Evolutionary conservation across 2,113 vertebrate genomes (phyloP).

Genomic region (Chionomys nivalis): DNA sequence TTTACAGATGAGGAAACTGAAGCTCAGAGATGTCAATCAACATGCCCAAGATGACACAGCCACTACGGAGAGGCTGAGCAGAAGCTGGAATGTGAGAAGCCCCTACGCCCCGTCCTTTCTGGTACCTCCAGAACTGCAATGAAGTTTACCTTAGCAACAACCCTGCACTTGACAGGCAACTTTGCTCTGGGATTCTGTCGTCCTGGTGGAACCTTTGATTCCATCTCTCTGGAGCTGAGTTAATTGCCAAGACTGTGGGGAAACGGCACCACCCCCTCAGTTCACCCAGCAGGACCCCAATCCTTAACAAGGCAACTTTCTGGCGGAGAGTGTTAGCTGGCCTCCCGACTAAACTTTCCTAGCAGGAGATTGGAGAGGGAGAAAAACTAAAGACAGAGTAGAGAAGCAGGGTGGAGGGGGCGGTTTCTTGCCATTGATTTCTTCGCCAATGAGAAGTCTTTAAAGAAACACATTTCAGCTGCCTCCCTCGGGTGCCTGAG

Average conservation of each 20-base stretch:
- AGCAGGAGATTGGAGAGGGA: constrained; percentile 19
- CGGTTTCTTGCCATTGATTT: constrained; percentile 62
- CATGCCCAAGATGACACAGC: background rate
- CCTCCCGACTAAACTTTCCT: constrained; percentile 63
- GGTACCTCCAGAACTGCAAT: background rate
- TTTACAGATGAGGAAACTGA: constrained; percentile 20
- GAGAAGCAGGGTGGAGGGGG: no score
- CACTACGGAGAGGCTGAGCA: background rate
- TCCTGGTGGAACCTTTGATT: constrained; percentile 48
- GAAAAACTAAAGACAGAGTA: background rate
- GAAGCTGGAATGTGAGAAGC: background rate
- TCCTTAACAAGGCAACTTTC: constrained; percentile 63
- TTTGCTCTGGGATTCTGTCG: background rate
- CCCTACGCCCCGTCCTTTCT: background rate
- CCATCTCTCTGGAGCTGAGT: background rate
- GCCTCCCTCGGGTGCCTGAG: constrained; percentile 32
- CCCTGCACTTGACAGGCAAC: background rate
- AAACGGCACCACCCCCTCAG: background rate
- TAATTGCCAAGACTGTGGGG: constrained; percentile 45
- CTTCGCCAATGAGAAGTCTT: constrained; percentile 59
- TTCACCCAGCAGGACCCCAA: constrained; percentile 51
- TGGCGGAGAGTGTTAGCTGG: constrained; percentile 15
- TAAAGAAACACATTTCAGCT: constrained; percentile 70
- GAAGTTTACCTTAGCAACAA: constrained; percentile 29
- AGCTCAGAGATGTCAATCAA: background rate